Conservation (phyloP, 2,797 vertebrate species). For the Notamacropus eugenii region DNA sequence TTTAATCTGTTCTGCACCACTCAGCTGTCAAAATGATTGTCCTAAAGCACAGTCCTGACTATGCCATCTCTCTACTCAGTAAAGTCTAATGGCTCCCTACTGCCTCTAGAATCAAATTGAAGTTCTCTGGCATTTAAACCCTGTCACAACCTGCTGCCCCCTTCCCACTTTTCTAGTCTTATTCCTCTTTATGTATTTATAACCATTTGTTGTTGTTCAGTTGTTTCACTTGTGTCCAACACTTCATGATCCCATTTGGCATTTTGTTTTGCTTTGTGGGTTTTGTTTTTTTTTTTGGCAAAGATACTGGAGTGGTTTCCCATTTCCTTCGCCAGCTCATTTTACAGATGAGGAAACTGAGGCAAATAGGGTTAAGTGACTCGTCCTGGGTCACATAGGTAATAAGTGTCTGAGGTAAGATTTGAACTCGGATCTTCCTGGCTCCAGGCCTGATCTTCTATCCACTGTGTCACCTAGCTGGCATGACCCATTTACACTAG, state of each 20-base stretch:
- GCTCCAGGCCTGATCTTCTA: neutral
- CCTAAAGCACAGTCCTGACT: neutral
- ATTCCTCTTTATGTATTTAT: no score
- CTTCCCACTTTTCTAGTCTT: no score
- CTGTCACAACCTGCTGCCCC: neutral
- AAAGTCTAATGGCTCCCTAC: neutral
- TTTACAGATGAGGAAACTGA: neutral
- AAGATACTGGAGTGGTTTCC: neutral
- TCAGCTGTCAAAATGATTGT: neutral
- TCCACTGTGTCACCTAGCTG: neutral
- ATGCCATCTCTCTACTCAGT: neutral
- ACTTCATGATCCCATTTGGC: neutral
- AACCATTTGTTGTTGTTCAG: no score
- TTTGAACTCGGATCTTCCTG: neutral
- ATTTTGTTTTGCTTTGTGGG: no score
- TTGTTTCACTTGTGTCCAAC: no score
- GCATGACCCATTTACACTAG: neutral
- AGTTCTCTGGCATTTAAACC: neutral
- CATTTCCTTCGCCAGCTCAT: neutral
- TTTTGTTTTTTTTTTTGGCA: neutral
- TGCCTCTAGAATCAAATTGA: neutral
- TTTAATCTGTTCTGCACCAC: no score
- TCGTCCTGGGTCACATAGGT: neutral
- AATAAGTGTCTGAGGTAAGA: neutral
- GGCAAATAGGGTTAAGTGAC: neutral